These are phyloP conservation scores for Heteractis magnifica DNA, from an alignment of 92 coral and sea anemone species.

Conservation along the genomic window DNA sequence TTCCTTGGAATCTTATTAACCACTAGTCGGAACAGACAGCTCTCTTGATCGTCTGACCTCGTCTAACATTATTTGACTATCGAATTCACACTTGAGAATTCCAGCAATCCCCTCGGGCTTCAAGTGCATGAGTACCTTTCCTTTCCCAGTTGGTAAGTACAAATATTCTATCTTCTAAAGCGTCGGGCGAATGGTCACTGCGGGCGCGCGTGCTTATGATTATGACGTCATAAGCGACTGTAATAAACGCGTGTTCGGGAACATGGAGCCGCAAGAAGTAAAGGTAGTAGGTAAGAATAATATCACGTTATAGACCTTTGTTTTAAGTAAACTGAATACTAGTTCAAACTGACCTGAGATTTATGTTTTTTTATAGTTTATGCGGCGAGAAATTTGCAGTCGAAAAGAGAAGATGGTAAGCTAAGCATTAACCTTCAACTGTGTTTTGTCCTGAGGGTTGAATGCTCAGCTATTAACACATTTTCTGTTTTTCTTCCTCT, in stretches of 20 bases:
- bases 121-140: not conserved
- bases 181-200: not conserved
- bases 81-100: too few species aligned
- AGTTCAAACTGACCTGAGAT: not conserved
- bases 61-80: too few species aligned
- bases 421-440: not conserved
- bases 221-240: slow-evolving; percentile 6
- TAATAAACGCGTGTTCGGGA: not conserved
- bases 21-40: too few species aligned
- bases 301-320: not conserved
- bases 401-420: slow-evolving; percentile 66
- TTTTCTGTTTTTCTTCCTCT: not conserved
- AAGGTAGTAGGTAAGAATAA: slow-evolving; percentile 74
- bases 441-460: not conserved
- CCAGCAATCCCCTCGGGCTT: not conserved
- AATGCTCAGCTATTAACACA: not conserved
- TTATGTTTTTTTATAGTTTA: slow-evolving; percentile 58
- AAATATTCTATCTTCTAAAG: not conserved
- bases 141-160: not conserved
- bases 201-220: slow-evolving; percentile 28
- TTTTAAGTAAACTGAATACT: not conserved
- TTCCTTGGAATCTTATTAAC: too few species aligned
- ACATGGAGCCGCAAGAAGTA: slow-evolving; percentile 43
- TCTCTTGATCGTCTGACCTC: too few species aligned
- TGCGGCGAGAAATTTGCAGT: slow-evolving; percentile 84